Evolutionary conservation across 1,140 invertebrate species (phyloP), one percentile per base, ranked within the genome.

Genomic region (Drosophila busckii): DNA sequence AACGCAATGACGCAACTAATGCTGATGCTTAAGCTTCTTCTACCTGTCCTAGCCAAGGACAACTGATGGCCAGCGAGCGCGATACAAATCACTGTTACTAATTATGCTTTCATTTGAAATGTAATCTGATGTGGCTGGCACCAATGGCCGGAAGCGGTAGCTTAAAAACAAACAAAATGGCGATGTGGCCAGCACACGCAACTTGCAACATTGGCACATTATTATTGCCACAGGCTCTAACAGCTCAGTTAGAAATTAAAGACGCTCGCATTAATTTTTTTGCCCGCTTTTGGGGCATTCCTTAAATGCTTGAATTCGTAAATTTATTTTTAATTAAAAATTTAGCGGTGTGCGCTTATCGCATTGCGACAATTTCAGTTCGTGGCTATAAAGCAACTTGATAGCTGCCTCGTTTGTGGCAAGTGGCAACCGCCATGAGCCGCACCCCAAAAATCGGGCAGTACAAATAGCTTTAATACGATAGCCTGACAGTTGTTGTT

Each of bases 41-140:
- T n/a, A n/a, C n/a, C n/a, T n/a, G n/a, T n/a, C n/a, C n/a, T n/a
- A n/a, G n/a, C n/a, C n/a, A n/a, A n/a, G n/a, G n/a, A n/a, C n/a
- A n/a, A n/a, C n/a, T n/a, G n/a, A n/a, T n/a, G n/a, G n/a, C n/a
- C n/a, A n/a, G n/a, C n/a, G n/a, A n/a, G 35, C 32, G 29, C 25
- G 59, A 80, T 34, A 82, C 59, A 82, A 82, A 82, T 80, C 75
- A 75, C 75, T 62, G 71, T 80, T 48, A 73, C 69, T 80, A 80
- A 80, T 80, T 80, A 82, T 75, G 52, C 65, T 63, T 59, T 40
- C 35, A 44, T 35, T 52, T 48, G 28, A 48, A 61, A 69, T 66
- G 56, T 69, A 55, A 69, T 66, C 66, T 40, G 19, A 16, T 38
- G n/a, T 13, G 31, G 22, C 23, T 15, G 1, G 32, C 12, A 35